Evolutionary conservation across 2,797 vertebrate species (phyloP).

Genomic region (Typhlichthys eigenmanni): DNA sequence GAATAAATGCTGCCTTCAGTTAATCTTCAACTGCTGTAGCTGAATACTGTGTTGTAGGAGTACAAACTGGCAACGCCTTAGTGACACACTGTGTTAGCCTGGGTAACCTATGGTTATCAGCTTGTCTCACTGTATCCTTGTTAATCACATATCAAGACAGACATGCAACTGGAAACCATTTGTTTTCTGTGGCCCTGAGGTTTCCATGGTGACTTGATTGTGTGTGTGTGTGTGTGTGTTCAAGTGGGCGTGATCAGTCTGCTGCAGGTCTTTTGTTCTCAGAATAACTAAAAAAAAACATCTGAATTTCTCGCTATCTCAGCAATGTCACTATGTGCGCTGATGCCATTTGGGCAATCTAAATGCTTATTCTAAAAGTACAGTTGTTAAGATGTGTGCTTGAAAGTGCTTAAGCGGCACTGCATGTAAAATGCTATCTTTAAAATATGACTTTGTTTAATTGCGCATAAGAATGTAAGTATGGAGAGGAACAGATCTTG

Average conservation of each 20-base stretch:
- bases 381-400: slow-evolving; percentile 25
- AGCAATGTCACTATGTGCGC: slow-evolving; percentile 30
- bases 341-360: slow-evolving; percentile 19
- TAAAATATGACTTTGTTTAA: too few relatives aligned
- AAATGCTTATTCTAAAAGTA: slow-evolving; percentile 55
- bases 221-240: slow-evolving; percentile 3
- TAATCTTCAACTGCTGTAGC: slow-evolving; percentile 36
- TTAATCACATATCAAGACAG: slow-evolving; percentile 15
- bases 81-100: not conserved
- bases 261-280: slow-evolving; percentile 43
- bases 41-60: slow-evolving; percentile 1
- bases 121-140: slow-evolving; percentile 19
- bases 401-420: not conserved
- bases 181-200: slow-evolving; percentile 48
- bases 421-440: too few relatives aligned
- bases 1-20: slow-evolving; percentile 13
- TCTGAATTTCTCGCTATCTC: slow-evolving; percentile 46
- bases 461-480: too few relatives aligned
- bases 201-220: slow-evolving; percentile 51
- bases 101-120: slow-evolving; percentile 32
- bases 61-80: slow-evolving; percentile 1
- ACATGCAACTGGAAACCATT: slow-evolving; percentile 30
- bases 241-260: slow-evolving; percentile 16
- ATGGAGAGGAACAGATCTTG: too few relatives aligned
- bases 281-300: slow-evolving; percentile 47